A percentile compares a stretch with the other conserved stretches of the same genome.
Conservation (phyloP, 2,888 invertebrate genomes). For the Apamea sordens region DNA sequence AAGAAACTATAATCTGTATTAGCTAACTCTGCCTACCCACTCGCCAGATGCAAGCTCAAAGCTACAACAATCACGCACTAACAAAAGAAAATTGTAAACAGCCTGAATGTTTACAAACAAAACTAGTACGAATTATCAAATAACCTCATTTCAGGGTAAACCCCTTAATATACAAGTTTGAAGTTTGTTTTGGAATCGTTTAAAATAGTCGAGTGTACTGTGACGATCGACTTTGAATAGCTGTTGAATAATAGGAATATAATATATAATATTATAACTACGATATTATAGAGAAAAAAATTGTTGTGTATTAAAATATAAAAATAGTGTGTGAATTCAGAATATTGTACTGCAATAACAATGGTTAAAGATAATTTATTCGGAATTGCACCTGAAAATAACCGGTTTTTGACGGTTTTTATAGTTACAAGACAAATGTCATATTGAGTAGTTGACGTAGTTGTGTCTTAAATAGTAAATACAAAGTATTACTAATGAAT, state of each 20-base stretch:
- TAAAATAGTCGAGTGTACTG: neutral
- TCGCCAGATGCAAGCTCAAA: neutral
- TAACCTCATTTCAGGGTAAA: neutral
- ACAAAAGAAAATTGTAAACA: neutral
- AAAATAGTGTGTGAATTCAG: neutral
- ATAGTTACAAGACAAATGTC: neutral
- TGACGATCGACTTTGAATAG: neutral
- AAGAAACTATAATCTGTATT: conserved; percentile 1
- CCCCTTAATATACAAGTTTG: neutral
- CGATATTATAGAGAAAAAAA: neutral
- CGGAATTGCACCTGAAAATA: neutral
- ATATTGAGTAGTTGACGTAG: neutral
- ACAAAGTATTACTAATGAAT: neutral
- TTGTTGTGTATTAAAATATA: neutral
- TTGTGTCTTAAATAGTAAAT: neutral
- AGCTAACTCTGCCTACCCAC: neutral
- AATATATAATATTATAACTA: neutral
- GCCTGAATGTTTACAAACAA: neutral
- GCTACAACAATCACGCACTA: neutral
- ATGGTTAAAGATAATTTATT: neutral
- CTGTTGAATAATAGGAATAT: neutral
- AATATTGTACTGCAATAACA: neutral
- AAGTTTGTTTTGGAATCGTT: neutral
- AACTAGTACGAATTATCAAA: neutral
- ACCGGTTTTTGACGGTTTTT: neutral